Evolutionary conservation across 2,797 vertebrate genomes (phyloP), one percentile per base, ranked within the genome.

Genomic region (Furcifer pardalis): DNA sequence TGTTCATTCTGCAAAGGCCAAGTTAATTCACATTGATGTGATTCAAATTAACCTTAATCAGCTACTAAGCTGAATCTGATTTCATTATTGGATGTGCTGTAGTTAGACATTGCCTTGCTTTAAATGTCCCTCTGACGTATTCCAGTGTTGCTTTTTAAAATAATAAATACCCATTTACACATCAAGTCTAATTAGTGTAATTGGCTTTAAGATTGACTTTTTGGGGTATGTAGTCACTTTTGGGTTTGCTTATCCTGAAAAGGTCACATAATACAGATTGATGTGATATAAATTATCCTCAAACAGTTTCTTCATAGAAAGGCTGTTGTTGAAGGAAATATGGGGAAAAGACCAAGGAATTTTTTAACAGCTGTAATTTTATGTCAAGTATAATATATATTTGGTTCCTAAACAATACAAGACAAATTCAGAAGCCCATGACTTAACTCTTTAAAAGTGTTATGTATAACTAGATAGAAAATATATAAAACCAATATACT

Each of bases 41-140:
- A 96, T 95, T 96, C 93, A 96, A 96, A 97, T 97, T 97, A 96
- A 96, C 95, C 94, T 96, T 96, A 96, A 97, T 97, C 96, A 96
- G 94, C 92, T 94, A 91, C 93, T 92, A 92, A 92, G 89, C 92
- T 94, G 94, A 90, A 91, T 94, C 92, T 92, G 93, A 96, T 96
- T 96, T 96, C 91, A 94, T 95, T 93, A 93, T 91, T 94, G 93
- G 91, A 92, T 96, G 94, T 92, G 92, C 77, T 93, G 90, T 94
- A 95, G 93, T 96, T 95, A 95, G 89, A 93, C 87, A 92, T 94
- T 91, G 91, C 89, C 92, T 94, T 87, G 91, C 92, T 96, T 93
- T 94, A 90, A 92, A 95, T 96, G 93, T 85, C 92, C 93, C 79
- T 77, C 88, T 92, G 91, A 91, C 92, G 92, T 94, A 88, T 85